phyloP scores from a whole-genome alignment of 2,113 vertebrate genomes.

The Willisornis vidua region DNA sequence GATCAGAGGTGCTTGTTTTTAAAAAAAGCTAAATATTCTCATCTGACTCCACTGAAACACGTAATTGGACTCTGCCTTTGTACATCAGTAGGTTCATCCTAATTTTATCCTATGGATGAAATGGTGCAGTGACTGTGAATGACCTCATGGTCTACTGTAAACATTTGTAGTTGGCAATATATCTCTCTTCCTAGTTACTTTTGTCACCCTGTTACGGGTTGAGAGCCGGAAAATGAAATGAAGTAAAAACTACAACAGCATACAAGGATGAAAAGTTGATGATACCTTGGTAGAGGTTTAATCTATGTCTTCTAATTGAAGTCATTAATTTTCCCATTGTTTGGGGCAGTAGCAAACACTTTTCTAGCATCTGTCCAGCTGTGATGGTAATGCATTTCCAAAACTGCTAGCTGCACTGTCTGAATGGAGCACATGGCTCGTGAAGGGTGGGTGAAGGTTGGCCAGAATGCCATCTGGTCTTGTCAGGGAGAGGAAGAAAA shows the following conservation, averaged over 20 bases:
- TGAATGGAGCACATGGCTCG: neutral
- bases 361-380: neutral
- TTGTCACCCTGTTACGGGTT: neutral
- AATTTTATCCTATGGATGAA: neutral
- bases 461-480: constrained; percentile 3
- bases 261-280: neutral
- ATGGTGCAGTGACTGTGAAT: neutral
- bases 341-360: neutral
- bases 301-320: neutral
- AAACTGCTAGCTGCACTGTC: neutral
- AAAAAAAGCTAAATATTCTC: neutral
- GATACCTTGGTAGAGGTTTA: neutral
- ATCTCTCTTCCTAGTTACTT: neutral
- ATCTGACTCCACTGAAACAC: neutral
- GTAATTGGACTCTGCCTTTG: neutral
- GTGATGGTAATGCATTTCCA: neutral
- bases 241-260: neutral
- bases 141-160: neutral
- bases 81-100: neutral
- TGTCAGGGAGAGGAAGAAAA: neutral
- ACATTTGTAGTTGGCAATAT: neutral
- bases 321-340: neutral
- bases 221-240: neutral
- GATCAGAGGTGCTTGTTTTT: neutral
- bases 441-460: constrained; percentile 7